Base-by-base conservation (phyloP, 2,113 vertebrate species). In the Urocynchramus pylzowi region DNA sequence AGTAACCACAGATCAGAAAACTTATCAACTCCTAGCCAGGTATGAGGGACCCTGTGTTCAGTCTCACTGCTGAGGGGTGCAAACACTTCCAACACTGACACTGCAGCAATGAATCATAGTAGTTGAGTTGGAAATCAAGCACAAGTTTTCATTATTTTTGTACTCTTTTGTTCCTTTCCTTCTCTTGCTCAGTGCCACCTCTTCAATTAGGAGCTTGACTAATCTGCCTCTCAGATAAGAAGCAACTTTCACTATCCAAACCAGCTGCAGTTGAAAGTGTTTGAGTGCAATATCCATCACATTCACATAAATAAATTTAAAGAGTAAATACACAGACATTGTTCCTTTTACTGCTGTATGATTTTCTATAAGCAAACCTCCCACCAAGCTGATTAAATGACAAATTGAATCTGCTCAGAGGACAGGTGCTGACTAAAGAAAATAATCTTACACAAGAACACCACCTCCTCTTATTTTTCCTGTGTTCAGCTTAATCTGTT, bases 21-120 rank as follows among this genome's bases (percentile, higher is more conserved):
- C 11, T 9, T 2, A 31, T 0, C 10, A 33, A 24, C 53, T 70
- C 21, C 5, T 6, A 26, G 24, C 24, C 9, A 1, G 4, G 4
- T 20, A 2, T 1, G 33, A 47, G 22, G 47, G 54, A 30, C 16
- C 7, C 6, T 28, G 11, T 3, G 33, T 19, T 65, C 39, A 26
- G n/a, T 9, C 41, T 47, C 39, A 13, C 6, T 1, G 5, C 69
- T 19, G 28, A 3, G 37, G 47, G 24, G 44, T 37, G 27, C 44
- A 57, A 61, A 44, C 35, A 12, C 11, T 49, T 69, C 35, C 65
- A 37, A 12, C 37, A 37, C 33, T 27, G 41, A 53, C 42, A 14
- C 44, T 71, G 63, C 57, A 75, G 33, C n/a, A 9, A 10, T 18
- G 59, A 63, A 63, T 70, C 49, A 49, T 5, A 35, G 20, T 13